phyloP scores from a whole-genome alignment of 1,140 invertebrate genomes.

The Apis dorsata region DNA sequence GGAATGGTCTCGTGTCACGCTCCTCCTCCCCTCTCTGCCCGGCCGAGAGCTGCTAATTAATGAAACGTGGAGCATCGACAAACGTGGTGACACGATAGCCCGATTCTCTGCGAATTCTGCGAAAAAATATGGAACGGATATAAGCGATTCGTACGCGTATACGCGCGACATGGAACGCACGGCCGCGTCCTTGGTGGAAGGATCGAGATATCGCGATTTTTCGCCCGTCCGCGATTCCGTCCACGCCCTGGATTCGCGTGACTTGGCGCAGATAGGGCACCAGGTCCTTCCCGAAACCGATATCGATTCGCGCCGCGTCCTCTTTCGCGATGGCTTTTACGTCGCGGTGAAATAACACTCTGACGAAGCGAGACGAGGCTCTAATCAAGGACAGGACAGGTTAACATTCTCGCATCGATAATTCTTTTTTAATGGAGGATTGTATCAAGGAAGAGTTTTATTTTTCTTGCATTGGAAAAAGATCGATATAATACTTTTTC shows the following conservation, averaged over 20 bases:
- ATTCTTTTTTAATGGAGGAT: too few species aligned
- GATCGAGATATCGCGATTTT: background rate
- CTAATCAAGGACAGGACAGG: background rate
- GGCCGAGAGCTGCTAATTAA: background rate
- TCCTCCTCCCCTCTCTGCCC: background rate
- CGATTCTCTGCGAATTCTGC: background rate
- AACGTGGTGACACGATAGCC: background rate
- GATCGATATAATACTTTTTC: too few species aligned
- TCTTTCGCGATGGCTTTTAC: slow-evolving; percentile 26
- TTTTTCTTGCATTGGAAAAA: too few species aligned
- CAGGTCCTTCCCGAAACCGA: slow-evolving; percentile 56
- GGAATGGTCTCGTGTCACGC: slow-evolving; percentile 8
- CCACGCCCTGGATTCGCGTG: slow-evolving; percentile 65
- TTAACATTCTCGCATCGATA: background rate
- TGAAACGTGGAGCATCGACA: background rate
- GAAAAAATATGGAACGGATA: background rate
- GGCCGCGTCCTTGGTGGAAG: too few species aligned
- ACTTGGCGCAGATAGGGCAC: slow-evolving; percentile 55
- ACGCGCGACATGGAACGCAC: too few species aligned
- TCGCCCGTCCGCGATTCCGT: slow-evolving; percentile 53
- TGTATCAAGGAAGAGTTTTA: too few species aligned
- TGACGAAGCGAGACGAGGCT: slow-evolving; percentile 3
- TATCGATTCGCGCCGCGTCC: slow-evolving; percentile 58
- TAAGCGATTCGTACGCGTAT: too few species aligned
- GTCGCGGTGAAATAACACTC: slow-evolving; percentile 15